These are phyloP conservation scores for Arvicanthis niloticus DNA, from an alignment of 2,113 vertebrate species.

Conservation along the genomic window DNA sequence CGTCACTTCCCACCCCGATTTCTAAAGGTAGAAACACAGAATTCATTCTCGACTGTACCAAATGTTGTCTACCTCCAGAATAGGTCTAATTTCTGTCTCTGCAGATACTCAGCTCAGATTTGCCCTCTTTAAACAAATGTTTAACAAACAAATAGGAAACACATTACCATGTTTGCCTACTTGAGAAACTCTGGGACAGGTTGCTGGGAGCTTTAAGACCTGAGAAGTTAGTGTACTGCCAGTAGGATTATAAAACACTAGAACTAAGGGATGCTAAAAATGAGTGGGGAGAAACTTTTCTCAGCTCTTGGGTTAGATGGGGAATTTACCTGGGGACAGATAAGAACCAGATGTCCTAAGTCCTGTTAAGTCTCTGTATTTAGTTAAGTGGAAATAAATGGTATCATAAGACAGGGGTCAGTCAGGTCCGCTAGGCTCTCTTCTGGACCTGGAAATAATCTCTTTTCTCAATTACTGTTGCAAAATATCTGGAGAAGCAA, in stretches of 20 bases:
- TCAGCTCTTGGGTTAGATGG: background rate
- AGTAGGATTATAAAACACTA: slow-evolving; percentile 11
- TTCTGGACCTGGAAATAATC: background rate
- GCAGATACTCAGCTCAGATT: background rate
- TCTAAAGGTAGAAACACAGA: slow-evolving; percentile 17
- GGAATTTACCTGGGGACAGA: background rate
- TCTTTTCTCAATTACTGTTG: background rate
- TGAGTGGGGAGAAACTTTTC: background rate
- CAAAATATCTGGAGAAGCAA: background rate
- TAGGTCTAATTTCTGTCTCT: background rate
- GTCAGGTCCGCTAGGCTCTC: background rate
- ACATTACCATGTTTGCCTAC: slow-evolving; percentile 9
- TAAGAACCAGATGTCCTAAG: background rate
- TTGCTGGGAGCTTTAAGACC: background rate
- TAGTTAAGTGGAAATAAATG: background rate
- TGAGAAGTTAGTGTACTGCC: background rate
- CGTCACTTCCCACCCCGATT: background rate
- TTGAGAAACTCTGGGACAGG: slow-evolving; percentile 18
- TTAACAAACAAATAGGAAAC: slow-evolving; percentile 33
- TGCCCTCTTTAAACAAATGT: slow-evolving; percentile 24
- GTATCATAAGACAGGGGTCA: background rate
- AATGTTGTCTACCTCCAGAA: slow-evolving; percentile 15
- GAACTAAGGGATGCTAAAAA: background rate
- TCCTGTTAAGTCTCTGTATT: background rate
- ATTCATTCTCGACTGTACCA: slow-evolving; percentile 27